phyloP scores from a whole-genome alignment of 1,140 invertebrate species.

The Drosophila trapezifrons region DNA sequence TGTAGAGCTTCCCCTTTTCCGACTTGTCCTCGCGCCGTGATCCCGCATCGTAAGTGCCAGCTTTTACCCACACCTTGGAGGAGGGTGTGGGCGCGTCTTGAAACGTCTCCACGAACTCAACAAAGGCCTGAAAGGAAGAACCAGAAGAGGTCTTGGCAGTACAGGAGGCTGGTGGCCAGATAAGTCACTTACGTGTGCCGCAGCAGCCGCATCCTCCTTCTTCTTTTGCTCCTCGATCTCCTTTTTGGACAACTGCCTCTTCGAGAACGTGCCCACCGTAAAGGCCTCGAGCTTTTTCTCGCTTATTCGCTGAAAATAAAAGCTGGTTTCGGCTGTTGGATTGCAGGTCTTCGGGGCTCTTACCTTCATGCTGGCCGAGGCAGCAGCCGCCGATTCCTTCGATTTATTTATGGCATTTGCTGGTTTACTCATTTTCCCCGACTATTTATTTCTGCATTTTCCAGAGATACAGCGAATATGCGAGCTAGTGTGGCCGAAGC shows the following conservation, averaged over 20 bases:
- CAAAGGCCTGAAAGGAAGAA: slow-evolving; percentile 89
- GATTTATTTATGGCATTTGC: slow-evolving; percentile 30
- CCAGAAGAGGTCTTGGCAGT: not conserved
- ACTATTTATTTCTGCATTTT: slow-evolving; percentile 20
- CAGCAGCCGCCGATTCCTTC: slow-evolving; percentile 25
- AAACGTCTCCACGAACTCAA: slow-evolving; percentile 99
- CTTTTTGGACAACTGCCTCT: slow-evolving; percentile 90
- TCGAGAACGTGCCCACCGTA: slow-evolving; percentile 91
- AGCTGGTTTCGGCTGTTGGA: not conserved
- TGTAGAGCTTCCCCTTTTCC: slow-evolving; percentile 96
- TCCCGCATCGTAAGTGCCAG: slow-evolving; percentile 97
- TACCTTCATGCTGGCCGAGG: slow-evolving; percentile 55
- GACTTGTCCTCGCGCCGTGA: slow-evolving; percentile 95
- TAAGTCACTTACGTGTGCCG: slow-evolving; percentile 86
- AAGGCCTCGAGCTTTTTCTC: slow-evolving; percentile 92
- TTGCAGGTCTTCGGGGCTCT: not conserved
- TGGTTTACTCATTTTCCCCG: slow-evolving; percentile 31
- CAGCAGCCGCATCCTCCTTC: slow-evolving; percentile 94
- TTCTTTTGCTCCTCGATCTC: slow-evolving; percentile 94
- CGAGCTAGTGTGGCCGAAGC: slow-evolving; percentile 1
- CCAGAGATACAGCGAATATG: slow-evolving; percentile 8
- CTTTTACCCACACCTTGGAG: slow-evolving; percentile 98
- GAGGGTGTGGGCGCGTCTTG: slow-evolving; percentile 91
- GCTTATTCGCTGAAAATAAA: slow-evolving; percentile 86
- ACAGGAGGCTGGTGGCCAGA: not conserved